phyloP scores from a whole-genome alignment of 2,797 vertebrate genomes.

The Sebastes umbrosus region DNA sequence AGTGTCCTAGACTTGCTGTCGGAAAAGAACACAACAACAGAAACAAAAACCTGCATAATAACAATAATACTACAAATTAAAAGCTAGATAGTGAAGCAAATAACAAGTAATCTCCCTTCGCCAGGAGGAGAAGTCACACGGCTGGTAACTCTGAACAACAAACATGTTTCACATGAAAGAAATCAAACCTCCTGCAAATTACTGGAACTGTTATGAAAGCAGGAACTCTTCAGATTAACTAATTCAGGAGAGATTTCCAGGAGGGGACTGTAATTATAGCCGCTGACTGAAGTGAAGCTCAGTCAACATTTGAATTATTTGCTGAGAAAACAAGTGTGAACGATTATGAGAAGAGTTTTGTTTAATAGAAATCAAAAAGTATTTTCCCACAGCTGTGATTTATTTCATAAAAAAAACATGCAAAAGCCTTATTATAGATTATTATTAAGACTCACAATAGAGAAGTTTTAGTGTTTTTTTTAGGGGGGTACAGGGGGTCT shows the following conservation, averaged over 20 bases:
- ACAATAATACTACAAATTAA: neutral
- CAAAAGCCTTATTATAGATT: neutral
- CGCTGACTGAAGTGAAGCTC: neutral
- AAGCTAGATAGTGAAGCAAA: neutral
- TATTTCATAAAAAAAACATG: neutral
- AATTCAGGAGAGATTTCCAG: neutral
- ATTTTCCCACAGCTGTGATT: conserved; percentile 16
- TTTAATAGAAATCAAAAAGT: neutral
- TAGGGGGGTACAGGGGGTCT: too few species aligned
- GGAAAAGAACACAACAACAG: neutral
- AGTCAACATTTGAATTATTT: conserved; percentile 8
- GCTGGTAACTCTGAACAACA: neutral
- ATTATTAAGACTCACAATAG: too few species aligned
- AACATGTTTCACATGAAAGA: conserved; percentile 14
- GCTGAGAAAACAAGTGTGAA: neutral
- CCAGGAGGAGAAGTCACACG: neutral
- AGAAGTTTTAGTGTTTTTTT: fast-evolving
- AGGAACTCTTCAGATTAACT: neutral
- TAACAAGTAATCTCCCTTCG: neutral
- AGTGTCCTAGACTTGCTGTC: neutral
- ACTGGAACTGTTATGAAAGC: conserved; percentile 25
- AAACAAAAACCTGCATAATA: neutral
- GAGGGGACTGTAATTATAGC: neutral
- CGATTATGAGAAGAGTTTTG: neutral
- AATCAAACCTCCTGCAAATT: conserved; percentile 31